Evolutionary conservation across 2,113 vertebrate genomes (phyloP).

Genomic region (Dasyprocta punctata): DNA sequence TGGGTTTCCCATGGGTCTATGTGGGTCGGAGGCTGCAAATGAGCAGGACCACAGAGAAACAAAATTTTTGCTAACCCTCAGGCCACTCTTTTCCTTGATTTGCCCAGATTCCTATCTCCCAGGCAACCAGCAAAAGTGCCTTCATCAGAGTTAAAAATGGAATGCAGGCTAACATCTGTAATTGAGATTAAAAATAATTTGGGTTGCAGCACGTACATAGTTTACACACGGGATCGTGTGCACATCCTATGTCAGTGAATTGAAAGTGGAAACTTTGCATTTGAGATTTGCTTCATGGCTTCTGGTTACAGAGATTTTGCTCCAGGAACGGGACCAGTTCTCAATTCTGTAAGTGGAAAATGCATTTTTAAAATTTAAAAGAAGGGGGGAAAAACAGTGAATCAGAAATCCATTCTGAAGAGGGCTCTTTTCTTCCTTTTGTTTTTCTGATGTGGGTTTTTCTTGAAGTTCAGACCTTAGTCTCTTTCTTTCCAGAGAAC

Average conservation of each 20-base stretch:
- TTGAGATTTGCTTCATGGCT: background rate
- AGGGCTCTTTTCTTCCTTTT: background rate
- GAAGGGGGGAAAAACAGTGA: background rate
- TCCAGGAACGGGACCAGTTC: background rate
- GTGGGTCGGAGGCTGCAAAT: background rate
- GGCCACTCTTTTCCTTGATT: background rate
- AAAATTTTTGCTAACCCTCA: background rate
- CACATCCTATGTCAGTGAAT: background rate
- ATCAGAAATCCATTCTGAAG: background rate
- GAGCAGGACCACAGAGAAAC: background rate
- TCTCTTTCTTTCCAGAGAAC: background rate
- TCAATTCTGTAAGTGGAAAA: background rate
- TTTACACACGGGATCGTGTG: background rate
- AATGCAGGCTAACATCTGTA: slow-evolving; percentile 65
- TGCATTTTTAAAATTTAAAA: background rate
- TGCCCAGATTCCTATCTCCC: slow-evolving; percentile 64
- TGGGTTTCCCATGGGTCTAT: background rate
- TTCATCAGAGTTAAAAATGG: slow-evolving; percentile 72
- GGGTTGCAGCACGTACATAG: background rate
- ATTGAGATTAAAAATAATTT: slow-evolving; percentile 23
- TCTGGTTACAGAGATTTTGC: background rate
- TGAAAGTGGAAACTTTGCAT: background rate
- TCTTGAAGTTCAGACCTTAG: background rate
- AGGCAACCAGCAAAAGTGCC: slow-evolving; percentile 45
- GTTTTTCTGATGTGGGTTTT: background rate